Conservation (phyloP, 2,113 vertebrate species). For the Xenus cinereus region DNA sequence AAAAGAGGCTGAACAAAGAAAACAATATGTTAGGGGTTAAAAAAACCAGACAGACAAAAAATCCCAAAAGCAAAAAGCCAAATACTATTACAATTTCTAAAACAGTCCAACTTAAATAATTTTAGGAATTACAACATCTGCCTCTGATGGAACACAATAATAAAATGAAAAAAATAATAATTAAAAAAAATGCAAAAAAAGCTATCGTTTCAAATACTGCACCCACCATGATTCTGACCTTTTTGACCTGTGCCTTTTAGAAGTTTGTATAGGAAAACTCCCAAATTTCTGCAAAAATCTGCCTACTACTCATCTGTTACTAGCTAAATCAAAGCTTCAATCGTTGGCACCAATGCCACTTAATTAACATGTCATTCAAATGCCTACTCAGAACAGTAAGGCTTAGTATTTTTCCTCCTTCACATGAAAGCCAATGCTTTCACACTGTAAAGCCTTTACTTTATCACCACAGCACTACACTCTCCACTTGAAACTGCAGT, state of each 20-base stretch:
- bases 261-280: conserved; percentile 47
- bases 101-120: background rate
- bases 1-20: conserved; percentile 80
- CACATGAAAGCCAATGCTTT: conserved; percentile 69
- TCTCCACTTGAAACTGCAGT: conserved; percentile 74
- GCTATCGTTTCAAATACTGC: background rate
- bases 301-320: conserved; percentile 61
- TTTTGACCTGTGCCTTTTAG: conserved; percentile 13
- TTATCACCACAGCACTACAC: conserved; percentile 71
- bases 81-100: background rate
- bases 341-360: conserved; percentile 71
- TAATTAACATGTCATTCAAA: conserved; percentile 80
- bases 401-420: conserved; percentile 73
- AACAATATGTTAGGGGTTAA: background rate
- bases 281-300: conserved; percentile 64
- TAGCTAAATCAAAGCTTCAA: conserved; percentile 71
- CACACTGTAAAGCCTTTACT: conserved; percentile 69
- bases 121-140: conserved; percentile 17
- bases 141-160: background rate
- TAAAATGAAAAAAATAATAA: background rate
- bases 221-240: background rate
- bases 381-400: conserved; percentile 73
- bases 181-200: background rate
- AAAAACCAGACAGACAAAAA: background rate
- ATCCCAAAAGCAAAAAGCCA: background rate